Percentiles rank a stretch among this genome's conserved stretches.
These are phyloP conservation scores for Ammodytes dubius DNA, from an alignment of 2,113 vertebrate species.

Conservation along the genomic window DNA sequence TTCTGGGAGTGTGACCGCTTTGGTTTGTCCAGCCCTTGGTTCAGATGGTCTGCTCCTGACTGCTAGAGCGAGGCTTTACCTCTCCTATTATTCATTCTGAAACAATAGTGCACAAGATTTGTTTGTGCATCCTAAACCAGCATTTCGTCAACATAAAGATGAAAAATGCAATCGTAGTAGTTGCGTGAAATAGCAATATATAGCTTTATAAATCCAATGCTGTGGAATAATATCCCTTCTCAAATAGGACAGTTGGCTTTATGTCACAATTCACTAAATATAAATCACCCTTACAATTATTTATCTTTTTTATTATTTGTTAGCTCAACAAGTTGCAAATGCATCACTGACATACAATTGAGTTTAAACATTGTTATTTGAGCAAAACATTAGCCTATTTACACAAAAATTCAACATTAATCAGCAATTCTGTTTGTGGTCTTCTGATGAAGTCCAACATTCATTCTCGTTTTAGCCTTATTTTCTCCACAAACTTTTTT, in stretches of 20 bases:
- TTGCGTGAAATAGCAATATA: neutral
- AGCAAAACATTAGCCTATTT: too few relatives aligned
- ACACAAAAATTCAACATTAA: too few relatives aligned
- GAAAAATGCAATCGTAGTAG: neutral
- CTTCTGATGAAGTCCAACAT: too few relatives aligned
- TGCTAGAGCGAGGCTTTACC: neutral
- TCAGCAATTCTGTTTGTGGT: too few relatives aligned
- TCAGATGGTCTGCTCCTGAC: conserved; percentile 1
- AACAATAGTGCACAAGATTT: neutral
- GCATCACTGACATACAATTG: neutral
- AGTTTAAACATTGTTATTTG: too few relatives aligned
- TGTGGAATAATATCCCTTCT: neutral
- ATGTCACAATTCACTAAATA: too few relatives aligned
- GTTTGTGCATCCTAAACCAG: neutral
- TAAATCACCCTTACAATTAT: too few relatives aligned
- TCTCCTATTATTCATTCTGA: neutral
- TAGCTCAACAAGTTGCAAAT: neutral
- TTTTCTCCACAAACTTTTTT: too few relatives aligned
- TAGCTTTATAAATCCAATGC: neutral
- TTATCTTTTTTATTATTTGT: neutral
- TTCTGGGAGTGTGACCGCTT: conserved; percentile 60
- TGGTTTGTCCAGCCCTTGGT: conserved; percentile 19
- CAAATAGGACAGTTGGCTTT: neutral
- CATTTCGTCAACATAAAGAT: neutral
- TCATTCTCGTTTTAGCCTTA: too few relatives aligned